Evolutionary conservation across 2,113 vertebrate species (phyloP).

Genomic region (Cebus imitator): DNA sequence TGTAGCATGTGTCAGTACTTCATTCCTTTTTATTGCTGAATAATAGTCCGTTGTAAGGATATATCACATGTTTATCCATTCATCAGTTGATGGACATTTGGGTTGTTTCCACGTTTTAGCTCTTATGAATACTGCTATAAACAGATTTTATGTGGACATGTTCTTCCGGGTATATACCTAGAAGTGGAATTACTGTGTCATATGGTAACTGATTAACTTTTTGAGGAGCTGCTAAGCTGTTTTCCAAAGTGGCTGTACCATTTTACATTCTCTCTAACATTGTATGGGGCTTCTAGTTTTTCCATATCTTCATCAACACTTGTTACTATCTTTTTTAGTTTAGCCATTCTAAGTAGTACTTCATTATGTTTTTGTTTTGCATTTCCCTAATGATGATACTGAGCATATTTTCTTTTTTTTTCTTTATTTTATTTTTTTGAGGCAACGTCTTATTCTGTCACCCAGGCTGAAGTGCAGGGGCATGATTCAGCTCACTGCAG

Average conservation of each 20-base stretch:
- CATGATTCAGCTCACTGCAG: too few species aligned
- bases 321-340: not conserved
- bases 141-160: not conserved
- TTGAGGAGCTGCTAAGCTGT: not conserved
- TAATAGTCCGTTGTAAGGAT: not conserved
- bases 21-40: slow-evolving; percentile 22
- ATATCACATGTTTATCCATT: not conserved
- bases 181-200: not conserved
- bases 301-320: not conserved
- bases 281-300: not conserved
- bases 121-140: not conserved
- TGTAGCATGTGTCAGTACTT: not conserved
- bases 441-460: too few species aligned
- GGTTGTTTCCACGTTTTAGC: not conserved
- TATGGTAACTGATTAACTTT: not conserved
- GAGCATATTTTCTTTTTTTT: not conserved
- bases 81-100: not conserved
- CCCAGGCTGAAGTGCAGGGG: too few species aligned
- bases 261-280: not conserved
- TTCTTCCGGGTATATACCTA: not conserved
- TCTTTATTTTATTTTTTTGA: not conserved
- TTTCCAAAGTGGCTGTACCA: not conserved
- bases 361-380: slow-evolving; percentile 36
- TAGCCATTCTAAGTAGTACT: not conserved
- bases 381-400: slow-evolving; percentile 3